Conservation (phyloP, 2,797 vertebrate species). For the Etheostoma perlongum region DNA sequence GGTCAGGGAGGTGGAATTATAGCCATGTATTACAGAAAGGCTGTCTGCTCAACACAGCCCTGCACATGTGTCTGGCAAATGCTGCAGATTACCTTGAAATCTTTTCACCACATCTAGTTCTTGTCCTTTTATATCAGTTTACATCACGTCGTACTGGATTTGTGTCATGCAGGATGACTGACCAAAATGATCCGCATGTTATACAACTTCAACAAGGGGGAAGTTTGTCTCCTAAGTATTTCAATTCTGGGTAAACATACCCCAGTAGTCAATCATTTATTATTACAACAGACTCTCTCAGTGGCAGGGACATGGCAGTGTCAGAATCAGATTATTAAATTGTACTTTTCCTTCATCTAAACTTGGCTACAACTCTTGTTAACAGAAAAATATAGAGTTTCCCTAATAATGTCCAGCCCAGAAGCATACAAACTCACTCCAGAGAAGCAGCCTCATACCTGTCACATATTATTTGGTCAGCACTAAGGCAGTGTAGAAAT, state of each 20-base stretch:
- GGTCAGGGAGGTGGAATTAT: constrained; percentile 63
- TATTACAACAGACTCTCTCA: constrained; percentile 36
- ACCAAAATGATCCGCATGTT: constrained; percentile 38
- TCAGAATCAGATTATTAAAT: constrained; percentile 52
- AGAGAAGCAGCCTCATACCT: constrained; percentile 44
- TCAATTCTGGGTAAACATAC: constrained; percentile 24
- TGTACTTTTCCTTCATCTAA: constrained; percentile 25
- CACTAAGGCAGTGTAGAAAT: constrained; percentile 39
- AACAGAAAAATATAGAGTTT: constrained; percentile 31
- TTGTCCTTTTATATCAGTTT: constrained; percentile 19
- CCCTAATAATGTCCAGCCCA: constrained; percentile 29
- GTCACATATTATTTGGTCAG: constrained; percentile 55
- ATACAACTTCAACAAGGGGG: constrained; percentile 24
- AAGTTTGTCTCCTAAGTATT: constrained; percentile 37
- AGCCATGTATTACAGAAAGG: constrained; percentile 51
- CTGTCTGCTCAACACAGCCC: constrained; percentile 49
- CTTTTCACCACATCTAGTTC: constrained; percentile 42
- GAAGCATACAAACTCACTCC: constrained; percentile 42
- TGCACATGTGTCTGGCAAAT: constrained; percentile 55
- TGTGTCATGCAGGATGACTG: constrained; percentile 28
- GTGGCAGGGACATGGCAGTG: constrained; percentile 43
- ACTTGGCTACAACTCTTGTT: constrained; percentile 4
- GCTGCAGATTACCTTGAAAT: constrained; percentile 40
- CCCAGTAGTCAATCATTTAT: constrained; percentile 45
- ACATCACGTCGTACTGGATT: constrained; percentile 37